Evolutionary conservation across 1,140 invertebrate genomes (phyloP).

Genomic region (Xylocopa sonorina): DNA sequence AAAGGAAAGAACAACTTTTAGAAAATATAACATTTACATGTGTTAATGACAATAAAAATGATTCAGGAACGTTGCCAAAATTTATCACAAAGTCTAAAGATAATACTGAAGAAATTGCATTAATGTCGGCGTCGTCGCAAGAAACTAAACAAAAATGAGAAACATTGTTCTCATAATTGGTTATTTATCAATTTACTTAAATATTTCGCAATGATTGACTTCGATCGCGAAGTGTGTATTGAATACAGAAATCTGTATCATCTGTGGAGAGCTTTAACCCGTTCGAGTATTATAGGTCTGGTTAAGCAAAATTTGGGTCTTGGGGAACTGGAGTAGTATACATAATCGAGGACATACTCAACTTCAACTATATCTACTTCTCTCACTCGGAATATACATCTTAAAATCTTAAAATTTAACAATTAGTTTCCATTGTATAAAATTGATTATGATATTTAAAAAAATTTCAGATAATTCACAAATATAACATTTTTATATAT

Average conservation of each 20-base stretch:
- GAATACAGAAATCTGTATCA: no score
- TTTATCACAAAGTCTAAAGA: neutral
- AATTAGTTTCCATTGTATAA: conserved; percentile 14
- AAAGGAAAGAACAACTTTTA: neutral
- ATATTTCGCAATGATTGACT: neutral
- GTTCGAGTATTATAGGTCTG: no score
- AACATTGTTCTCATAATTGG: neutral
- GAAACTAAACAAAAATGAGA: conserved; percentile 22
- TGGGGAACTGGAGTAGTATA: no score
- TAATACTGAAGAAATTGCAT: conserved; percentile 8
- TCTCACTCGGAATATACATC: no score
- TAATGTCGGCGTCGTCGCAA: neutral
- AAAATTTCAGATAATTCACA: conserved; percentile 3
- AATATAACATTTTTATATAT: conserved; percentile 83
- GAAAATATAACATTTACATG: neutral
- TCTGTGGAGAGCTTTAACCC: no score
- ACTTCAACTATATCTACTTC: no score
- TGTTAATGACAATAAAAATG: neutral
- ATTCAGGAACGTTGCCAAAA: neutral
- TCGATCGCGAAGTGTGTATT: no score
- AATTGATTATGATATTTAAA: neutral
- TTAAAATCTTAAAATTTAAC: conserved; percentile 23
- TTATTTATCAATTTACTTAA: neutral
- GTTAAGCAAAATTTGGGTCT: no score
- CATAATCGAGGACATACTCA: no score